Conservation (phyloP, 2,888 invertebrate genomes). For the Diarsia brunnea region DNA sequence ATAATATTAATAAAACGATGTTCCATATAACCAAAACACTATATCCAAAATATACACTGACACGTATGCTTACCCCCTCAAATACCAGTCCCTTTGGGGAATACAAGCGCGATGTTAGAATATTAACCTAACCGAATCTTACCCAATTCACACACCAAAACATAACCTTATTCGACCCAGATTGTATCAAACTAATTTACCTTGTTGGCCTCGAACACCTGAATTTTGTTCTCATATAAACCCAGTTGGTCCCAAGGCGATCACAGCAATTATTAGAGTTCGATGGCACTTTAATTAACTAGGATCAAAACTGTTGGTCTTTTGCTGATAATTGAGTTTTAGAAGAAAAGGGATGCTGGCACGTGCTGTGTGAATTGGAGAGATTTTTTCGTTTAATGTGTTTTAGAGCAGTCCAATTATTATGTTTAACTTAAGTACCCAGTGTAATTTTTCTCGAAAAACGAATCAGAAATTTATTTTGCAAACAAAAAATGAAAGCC, state of each 20-base stretch:
- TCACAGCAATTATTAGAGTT: slow-evolving; percentile 17
- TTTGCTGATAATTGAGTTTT: slow-evolving; percentile 26
- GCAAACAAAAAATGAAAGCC: not conserved
- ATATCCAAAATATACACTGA: not conserved
- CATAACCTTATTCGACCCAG: not conserved
- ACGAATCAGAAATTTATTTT: too few relatives aligned
- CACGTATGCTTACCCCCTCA: not conserved
- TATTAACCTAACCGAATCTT: slow-evolving; percentile 22
- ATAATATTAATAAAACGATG: not conserved
- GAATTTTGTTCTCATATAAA: not conserved
- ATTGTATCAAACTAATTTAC: slow-evolving; percentile 28
- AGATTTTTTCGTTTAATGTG: not conserved
- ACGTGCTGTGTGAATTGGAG: not conserved
- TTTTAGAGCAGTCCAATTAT: not conserved
- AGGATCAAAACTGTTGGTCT: slow-evolving; percentile 12
- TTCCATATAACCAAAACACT: not conserved
- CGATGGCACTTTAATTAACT: slow-evolving; percentile 18
- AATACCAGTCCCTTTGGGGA: not conserved
- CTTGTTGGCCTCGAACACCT: not conserved
- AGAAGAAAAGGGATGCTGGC: not conserved
- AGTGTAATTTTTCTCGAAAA: too few relatives aligned
- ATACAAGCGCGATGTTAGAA: slow-evolving; percentile 4
- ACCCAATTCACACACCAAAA: slow-evolving; percentile 15
- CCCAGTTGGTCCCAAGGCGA: slow-evolving; percentile 10
- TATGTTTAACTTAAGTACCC: too few relatives aligned